Evolutionary conservation across 2,888 invertebrate species (phyloP), one percentile per base, ranked within the genome.

Genomic region (Muscina levida): DNA sequence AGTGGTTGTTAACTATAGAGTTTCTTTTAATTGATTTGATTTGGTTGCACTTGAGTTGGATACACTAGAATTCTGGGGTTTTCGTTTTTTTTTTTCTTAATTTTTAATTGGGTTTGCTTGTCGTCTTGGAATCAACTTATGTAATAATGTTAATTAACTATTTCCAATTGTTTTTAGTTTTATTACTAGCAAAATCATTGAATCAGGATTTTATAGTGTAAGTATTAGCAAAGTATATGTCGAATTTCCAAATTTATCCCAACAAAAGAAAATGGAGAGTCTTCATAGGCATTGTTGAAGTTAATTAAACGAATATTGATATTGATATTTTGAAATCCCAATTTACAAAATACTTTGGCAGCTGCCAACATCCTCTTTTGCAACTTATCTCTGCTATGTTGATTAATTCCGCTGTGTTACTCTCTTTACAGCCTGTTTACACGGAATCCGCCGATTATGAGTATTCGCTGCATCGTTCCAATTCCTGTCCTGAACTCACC

Each of bases 401-500:
- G n/a, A n/a, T n/a, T n/a, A n/a, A n/a, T n/a, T n/a, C n/a, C n/a
- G n/a, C n/a, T n/a, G n/a, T n/a, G n/a, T n/a, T n/a, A n/a, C n/a
- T 2, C 24, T 22, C n/a, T 19, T 91, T 62, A 3, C 91, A 95
- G 95, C 94, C 95, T n/a, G 93, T 96, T 1, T 96, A 96, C 89
- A 93, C 94, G 77, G 94, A 93, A 85, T 90, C 93, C 51, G 90
- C 92, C 76, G 89, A 88, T 51, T 68, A 31, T 48, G 78, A 59
- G 1, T 84, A 83, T 0, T 84, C 82, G 6, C 71, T 83, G 0
- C 84, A 86, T n/a, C 94, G 95, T 90, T 93, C 86, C 93, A 95
- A 88, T 93, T 95, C 89, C 15, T 91, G 91, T 77, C 96, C 96
- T 0, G 94, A 94, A 84, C 91, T 96, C n/a, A 93, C 93, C 0